These are phyloP conservation scores for Gephyroberyx darwinii DNA, from an alignment of 2,797 vertebrate species.

Conservation along the genomic window DNA sequence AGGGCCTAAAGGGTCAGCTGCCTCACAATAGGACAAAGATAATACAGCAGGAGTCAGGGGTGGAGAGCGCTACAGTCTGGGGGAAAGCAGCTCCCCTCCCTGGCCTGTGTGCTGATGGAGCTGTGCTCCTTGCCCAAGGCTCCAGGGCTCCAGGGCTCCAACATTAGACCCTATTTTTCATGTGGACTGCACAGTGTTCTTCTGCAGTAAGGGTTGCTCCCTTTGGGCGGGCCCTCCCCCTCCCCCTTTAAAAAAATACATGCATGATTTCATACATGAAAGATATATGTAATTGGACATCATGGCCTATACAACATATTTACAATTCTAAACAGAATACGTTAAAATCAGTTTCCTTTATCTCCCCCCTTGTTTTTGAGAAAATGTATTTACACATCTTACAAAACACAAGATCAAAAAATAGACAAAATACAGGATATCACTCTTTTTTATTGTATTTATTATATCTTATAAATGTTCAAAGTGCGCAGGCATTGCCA, in stretches of 20 bases:
- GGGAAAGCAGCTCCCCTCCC: conserved; percentile 69
- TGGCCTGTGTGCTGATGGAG: conserved; percentile 78
- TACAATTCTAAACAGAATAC: conserved; percentile 84
- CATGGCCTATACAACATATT: conserved; percentile 80
- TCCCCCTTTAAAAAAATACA: conserved; percentile 76
- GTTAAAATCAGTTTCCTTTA: conserved; percentile 68
- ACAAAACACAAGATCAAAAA: conserved; percentile 69
- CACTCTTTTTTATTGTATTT: conserved; percentile 67
- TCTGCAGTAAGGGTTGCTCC: conserved; percentile 76
- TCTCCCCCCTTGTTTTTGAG: conserved; percentile 52
- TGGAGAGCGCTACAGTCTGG: conserved; percentile 69
- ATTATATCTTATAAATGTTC: conserved; percentile 62
- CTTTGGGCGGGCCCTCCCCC: conserved; percentile 77
- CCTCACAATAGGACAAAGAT: conserved; percentile 70
- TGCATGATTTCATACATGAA: conserved; percentile 88
- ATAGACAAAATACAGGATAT: conserved; percentile 71
- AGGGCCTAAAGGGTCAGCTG: conserved; percentile 71
- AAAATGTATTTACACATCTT: conserved; percentile 77
- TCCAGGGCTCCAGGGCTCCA: conserved; percentile 76
- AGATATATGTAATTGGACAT: conserved; percentile 88
- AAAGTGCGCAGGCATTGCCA: conserved; percentile 36
- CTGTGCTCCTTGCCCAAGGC: conserved; percentile 79
- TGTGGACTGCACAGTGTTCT: conserved; percentile 79
- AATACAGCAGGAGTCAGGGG: conserved; percentile 72
- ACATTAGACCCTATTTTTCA: conserved; percentile 82